phyloP scores from a whole-genome alignment of 2,797 vertebrate genomes.

The Alca torda region DNA sequence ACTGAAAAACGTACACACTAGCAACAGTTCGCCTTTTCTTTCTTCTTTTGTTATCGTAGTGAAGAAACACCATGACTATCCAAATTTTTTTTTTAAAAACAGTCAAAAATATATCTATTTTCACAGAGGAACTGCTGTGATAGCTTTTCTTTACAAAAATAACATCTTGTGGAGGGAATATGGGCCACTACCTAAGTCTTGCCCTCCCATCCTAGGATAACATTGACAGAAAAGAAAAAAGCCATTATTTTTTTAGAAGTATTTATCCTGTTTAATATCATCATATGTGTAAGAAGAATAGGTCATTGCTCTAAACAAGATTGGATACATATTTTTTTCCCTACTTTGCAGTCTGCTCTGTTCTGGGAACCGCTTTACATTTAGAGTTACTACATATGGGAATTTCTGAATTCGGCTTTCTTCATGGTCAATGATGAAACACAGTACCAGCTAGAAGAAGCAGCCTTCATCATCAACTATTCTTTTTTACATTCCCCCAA shows the following conservation, averaged over 20 bases:
- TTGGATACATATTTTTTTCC: accelerated
- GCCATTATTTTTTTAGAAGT: accelerated
- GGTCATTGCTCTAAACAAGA: neutral
- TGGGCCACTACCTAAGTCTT: neutral
- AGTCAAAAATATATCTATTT: neutral
- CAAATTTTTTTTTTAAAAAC: neutral
- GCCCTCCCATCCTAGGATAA: neutral
- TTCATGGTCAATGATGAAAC: neutral
- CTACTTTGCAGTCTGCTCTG: neutral
- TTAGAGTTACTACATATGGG: neutral
- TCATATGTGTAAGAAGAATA: neutral
- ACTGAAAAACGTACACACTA: neutral
- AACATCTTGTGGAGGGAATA: neutral
- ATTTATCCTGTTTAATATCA: neutral
- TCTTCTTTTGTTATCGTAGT: neutral
- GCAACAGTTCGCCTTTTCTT: neutral
- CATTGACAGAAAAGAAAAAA: neutral
- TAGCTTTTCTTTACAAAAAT: neutral
- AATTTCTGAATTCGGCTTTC: neutral
- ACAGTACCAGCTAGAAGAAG: neutral
- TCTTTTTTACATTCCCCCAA: neutral
- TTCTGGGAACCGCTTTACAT: neutral
- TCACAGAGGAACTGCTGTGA: neutral
- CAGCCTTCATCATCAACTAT: neutral
- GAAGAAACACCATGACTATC: neutral